Evolutionary conservation across 1,140 invertebrate species (phyloP).

Genomic region (Hypothenemus hampei): DNA sequence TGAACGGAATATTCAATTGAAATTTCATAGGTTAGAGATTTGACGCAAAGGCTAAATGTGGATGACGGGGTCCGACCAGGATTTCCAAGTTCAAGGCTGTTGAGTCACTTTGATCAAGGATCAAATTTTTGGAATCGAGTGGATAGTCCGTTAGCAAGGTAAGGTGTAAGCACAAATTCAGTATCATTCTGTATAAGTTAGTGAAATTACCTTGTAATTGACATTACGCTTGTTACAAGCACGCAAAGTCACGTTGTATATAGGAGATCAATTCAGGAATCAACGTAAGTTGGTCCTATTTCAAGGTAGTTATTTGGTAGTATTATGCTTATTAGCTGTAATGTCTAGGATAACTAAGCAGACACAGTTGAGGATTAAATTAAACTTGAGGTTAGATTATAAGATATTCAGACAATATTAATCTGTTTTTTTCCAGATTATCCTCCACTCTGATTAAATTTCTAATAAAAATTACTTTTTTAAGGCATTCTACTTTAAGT

Average conservation of each 20-base stretch:
- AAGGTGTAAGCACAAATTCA: neutral
- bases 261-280: constrained; percentile 35
- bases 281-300: constrained; percentile 38
- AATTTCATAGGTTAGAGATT: constrained; percentile 61
- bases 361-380: neutral
- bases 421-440: too few species aligned
- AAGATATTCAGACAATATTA: neutral
- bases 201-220: neutral
- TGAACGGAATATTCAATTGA: neutral
- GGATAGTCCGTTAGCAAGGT: constrained; percentile 39
- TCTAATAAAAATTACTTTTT: too few species aligned
- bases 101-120: constrained; percentile 45
- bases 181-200: neutral
- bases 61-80: constrained; percentile 61
- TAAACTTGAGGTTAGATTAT: neutral
- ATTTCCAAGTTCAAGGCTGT: constrained; percentile 52
- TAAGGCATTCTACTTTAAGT: constrained; percentile 39
- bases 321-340: too few species aligned
- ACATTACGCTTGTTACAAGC: constrained; percentile 37
- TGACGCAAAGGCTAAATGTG: constrained; percentile 78
- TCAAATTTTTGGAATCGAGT: constrained; percentile 42
- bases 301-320: too few species aligned
- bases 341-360: too few species aligned
- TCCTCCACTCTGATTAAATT: too few species aligned
- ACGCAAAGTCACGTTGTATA: constrained; percentile 37